Evolutionary conservation across 2,888 invertebrate genomes (phyloP).

Genomic region (Eubasilissa splendida): DNA sequence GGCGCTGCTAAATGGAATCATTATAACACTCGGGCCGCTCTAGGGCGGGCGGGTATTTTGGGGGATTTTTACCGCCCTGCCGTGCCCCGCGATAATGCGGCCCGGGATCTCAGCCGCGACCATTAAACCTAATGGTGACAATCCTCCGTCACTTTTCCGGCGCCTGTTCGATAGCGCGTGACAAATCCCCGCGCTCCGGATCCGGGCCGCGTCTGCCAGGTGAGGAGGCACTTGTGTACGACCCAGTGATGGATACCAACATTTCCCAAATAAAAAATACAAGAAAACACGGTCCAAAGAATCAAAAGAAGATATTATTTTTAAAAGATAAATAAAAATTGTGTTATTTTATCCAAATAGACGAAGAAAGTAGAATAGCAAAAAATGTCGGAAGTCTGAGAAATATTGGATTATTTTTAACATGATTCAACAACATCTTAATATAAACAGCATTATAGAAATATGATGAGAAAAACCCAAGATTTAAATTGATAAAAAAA

Average conservation of each 20-base stretch:
- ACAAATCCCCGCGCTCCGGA: slow-evolving; percentile 9
- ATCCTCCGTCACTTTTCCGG: slow-evolving; percentile 20
- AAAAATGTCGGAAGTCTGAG: too few species aligned
- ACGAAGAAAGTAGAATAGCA: too few species aligned
- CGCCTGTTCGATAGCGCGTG: slow-evolving; percentile 32
- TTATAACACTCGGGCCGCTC: slow-evolving; percentile 28
- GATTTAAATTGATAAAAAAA: too few species aligned
- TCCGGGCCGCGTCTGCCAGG: slow-evolving; percentile 1
- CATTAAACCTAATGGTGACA: slow-evolving; percentile 52
- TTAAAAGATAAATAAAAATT: too few species aligned
- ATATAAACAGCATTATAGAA: too few species aligned
- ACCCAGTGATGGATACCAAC: neutral
- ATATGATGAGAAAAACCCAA: too few species aligned
- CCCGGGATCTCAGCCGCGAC: slow-evolving; percentile 24
- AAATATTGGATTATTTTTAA: too few species aligned
- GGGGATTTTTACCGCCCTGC: slow-evolving; percentile 8
- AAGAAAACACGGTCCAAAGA: too few species aligned
- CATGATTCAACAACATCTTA: too few species aligned
- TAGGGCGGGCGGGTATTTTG: slow-evolving; percentile 24
- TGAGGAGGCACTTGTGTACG: neutral
- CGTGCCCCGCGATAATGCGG: slow-evolving; percentile 39
- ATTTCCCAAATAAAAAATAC: neutral
- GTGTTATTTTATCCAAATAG: too few species aligned
- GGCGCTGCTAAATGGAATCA: slow-evolving; percentile 28
- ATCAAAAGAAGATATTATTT: too few species aligned